Evolutionary conservation across 2,797 vertebrate genomes (phyloP).

Genomic region (Bovichtus variegatus): DNA sequence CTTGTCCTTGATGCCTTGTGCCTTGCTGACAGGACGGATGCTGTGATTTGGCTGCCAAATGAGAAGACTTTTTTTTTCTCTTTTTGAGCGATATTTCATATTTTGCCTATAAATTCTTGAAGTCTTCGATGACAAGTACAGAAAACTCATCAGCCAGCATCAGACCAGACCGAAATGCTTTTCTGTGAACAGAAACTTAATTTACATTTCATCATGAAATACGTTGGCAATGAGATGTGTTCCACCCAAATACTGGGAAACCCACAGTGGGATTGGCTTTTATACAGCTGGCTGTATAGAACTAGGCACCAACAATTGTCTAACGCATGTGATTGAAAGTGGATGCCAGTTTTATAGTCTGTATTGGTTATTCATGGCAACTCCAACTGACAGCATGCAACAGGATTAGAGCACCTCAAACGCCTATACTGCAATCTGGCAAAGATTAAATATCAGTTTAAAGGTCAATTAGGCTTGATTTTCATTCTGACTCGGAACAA

Average conservation of each 20-base stretch:
- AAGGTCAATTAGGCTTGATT: conserved; percentile 81
- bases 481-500: conserved; percentile 58
- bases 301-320: conserved; percentile 24
- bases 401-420: conserved; percentile 50
- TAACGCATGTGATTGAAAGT: conserved; percentile 2
- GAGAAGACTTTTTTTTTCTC: background rate
- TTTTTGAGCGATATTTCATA: conserved; percentile 15
- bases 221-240: conserved; percentile 42
- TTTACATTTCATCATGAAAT: conserved; percentile 47
- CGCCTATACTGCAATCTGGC: conserved; percentile 56
- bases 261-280: conserved; percentile 25
- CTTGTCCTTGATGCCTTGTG: conserved; percentile 67
- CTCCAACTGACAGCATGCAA: conserved; percentile 63
- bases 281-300: conserved; percentile 26
- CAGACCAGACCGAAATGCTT: conserved; percentile 10
- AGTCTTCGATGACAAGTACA: conserved; percentile 31
- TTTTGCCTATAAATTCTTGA: conserved; percentile 34
- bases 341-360: conserved; percentile 24
- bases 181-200: conserved; percentile 37
- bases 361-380: conserved; percentile 57
- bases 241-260: conserved; percentile 33
- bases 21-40: conserved; percentile 43
- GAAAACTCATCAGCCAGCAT: conserved; percentile 46
- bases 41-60: conserved; percentile 49
- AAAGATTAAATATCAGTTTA: conserved; percentile 80